Conservation (phyloP, 2,797 vertebrate species). For the Hydrolagus colliei region DNA sequence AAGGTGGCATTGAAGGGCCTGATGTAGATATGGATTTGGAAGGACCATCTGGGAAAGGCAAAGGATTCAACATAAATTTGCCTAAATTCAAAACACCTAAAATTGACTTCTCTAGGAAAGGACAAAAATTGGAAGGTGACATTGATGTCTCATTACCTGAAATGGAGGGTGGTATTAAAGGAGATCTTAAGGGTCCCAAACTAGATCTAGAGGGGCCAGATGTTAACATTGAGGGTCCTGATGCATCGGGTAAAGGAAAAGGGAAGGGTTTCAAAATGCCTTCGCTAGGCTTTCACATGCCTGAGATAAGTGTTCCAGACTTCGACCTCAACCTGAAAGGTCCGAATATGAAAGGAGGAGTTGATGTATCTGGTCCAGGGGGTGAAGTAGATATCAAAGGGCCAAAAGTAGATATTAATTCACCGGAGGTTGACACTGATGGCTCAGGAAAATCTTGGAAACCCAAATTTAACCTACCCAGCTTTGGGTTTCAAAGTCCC, state of each 20-base stretch:
- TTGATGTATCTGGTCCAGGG: constrained; percentile 7
- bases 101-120: too few relatives aligned
- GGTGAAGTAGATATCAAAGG: constrained; percentile 41
- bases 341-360: constrained; percentile 40
- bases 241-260: too few relatives aligned
- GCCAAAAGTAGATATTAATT: constrained; percentile 43
- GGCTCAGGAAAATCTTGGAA: constrained; percentile 52
- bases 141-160: constrained; percentile 37
- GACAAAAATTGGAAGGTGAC: constrained; percentile 32
- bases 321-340: constrained; percentile 36
- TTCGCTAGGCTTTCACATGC: constrained; percentile 39
- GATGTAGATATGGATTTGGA: too few relatives aligned
- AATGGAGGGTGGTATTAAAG: constrained; percentile 20
- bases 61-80: too few relatives aligned
- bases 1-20: too few relatives aligned
- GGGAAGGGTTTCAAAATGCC: constrained; percentile 37
- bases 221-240: neutral
- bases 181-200: constrained; percentile 43
- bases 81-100: too few relatives aligned
- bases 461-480: constrained; percentile 45
- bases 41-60: too few relatives aligned
- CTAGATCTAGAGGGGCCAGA: constrained; percentile 28
- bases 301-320: constrained; percentile 39
- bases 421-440: constrained; percentile 47
- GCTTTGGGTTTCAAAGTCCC: constrained; percentile 41